These are phyloP conservation scores for Sycobia sp. DNA, from an alignment of 1,140 invertebrate species.

Conservation along the genomic window DNA sequence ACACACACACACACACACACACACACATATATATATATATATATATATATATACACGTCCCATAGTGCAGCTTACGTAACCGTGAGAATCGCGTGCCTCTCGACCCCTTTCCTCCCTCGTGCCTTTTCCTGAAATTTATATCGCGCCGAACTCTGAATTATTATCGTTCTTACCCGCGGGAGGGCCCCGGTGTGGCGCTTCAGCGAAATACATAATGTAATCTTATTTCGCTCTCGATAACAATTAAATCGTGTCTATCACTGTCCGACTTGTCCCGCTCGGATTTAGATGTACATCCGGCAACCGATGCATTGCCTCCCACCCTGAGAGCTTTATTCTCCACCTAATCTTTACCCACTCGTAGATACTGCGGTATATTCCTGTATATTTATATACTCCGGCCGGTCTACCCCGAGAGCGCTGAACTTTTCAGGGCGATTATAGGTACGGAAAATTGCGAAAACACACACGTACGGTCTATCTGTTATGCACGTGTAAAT, in stretches of 20 bases:
- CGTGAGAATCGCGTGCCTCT: background rate
- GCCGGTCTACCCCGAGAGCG: too few relatives aligned
- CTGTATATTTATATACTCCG: too few relatives aligned
- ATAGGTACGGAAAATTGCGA: slow-evolving; percentile 11
- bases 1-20: too few relatives aligned
- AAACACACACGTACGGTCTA: slow-evolving; percentile 7
- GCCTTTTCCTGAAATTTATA: background rate
- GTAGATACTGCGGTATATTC: background rate
- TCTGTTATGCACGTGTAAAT: background rate
- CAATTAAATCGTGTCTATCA: slow-evolving; percentile 12
- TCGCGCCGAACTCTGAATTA: background rate
- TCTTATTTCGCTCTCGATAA: slow-evolving; percentile 4
- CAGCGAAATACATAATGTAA: too few relatives aligned
- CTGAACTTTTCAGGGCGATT: too few relatives aligned
- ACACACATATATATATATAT: too few relatives aligned
- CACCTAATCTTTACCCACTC: background rate
- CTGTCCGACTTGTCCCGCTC: background rate
- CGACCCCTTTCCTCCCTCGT: background rate
- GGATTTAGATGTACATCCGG: background rate
- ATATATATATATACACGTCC: too few relatives aligned
- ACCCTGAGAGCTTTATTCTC: too few relatives aligned
- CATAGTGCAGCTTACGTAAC: too few relatives aligned
- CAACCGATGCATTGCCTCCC: background rate
- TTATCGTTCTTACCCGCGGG: background rate
- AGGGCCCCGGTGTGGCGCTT: background rate